Conservation (phyloP, 1,140 invertebrate species). For the Harlomillsia oculata region DNA sequence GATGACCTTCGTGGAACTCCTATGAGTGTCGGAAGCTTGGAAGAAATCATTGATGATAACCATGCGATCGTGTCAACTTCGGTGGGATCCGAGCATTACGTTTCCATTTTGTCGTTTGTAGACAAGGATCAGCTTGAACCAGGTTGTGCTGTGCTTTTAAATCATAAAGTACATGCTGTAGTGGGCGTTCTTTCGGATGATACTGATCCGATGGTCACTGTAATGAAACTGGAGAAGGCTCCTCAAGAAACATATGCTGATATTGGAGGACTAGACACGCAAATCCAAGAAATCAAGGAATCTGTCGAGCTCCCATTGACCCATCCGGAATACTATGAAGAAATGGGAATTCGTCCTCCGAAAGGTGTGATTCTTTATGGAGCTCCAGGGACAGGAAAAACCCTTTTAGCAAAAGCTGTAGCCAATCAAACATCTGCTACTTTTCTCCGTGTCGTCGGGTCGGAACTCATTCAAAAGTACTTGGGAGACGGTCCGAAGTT, state of each 20-base stretch:
- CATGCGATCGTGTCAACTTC: slow-evolving; percentile 99
- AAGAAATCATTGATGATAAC: slow-evolving; percentile 99
- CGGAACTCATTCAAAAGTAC: slow-evolving; percentile 98
- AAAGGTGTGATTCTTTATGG: slow-evolving; percentile 87
- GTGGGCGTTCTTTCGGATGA: slow-evolving; percentile 97
- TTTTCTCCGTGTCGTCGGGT: slow-evolving; percentile 95
- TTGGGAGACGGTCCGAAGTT: slow-evolving; percentile 98
- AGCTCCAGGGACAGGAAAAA: slow-evolving; percentile 96
- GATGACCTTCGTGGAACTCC: slow-evolving; percentile 97
- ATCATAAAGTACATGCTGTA: slow-evolving; percentile 98
- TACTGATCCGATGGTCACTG: slow-evolving; percentile 99
- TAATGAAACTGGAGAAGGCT: slow-evolving; percentile 99
- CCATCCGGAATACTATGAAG: slow-evolving; percentile 99
- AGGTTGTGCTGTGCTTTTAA: slow-evolving; percentile 94
- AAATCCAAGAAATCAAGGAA: slow-evolving; percentile 99
- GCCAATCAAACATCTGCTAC: slow-evolving; percentile 99
- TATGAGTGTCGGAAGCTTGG: slow-evolving; percentile 98
- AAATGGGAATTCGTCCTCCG: slow-evolving; percentile 99
- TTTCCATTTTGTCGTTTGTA: slow-evolving; percentile 97
- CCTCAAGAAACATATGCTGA: slow-evolving; percentile 99
- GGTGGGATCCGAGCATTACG: slow-evolving; percentile 98
- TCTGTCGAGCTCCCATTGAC: slow-evolving; percentile 97
- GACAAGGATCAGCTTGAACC: slow-evolving; percentile 99
- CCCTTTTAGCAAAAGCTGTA: slow-evolving; percentile 94
- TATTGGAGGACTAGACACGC: slow-evolving; percentile 95